A percentile compares a stretch with the other conserved stretches of the same genome.
phyloP scores from a whole-genome alignment of 2,797 vertebrate genomes.

The Aphelocoma californica region DNA sequence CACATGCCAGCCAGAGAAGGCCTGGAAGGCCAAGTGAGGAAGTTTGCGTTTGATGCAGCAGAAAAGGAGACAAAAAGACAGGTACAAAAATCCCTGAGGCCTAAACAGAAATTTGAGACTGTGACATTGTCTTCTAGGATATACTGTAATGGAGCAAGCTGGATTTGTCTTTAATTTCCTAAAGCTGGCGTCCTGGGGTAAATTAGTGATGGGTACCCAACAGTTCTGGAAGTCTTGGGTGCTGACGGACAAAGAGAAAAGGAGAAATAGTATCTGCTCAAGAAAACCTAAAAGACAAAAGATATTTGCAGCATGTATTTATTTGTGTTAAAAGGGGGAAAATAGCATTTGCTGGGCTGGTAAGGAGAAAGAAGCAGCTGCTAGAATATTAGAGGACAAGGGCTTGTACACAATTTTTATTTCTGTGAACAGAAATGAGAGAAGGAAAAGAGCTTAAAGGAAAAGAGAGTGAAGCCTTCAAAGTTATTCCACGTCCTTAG shows the following conservation, averaged over 20 bases:
- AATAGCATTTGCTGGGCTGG: background rate
- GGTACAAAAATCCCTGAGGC: background rate
- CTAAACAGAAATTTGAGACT: background rate
- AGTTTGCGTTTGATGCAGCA: background rate
- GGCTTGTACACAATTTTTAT: background rate
- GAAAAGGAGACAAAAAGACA: slow-evolving; percentile 21
- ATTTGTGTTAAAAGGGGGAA: background rate
- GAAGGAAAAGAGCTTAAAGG: slow-evolving; percentile 24
- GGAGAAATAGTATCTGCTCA: background rate
- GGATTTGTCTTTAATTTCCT: background rate
- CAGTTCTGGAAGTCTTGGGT: background rate
- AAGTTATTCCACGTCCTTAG: slow-evolving; percentile 14
- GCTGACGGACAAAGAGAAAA: background rate
- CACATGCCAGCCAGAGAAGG: background rate
- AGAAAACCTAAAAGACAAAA: background rate
- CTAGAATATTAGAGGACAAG: background rate
- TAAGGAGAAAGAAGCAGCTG: background rate
- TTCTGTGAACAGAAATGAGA: background rate
- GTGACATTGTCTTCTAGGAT: background rate
- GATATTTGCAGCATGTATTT: background rate
- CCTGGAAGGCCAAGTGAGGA: background rate
- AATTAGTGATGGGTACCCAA: background rate
- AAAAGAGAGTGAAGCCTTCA: background rate
- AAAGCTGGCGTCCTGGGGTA: background rate
- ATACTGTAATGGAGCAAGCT: background rate